Evolutionary conservation across 2,888 invertebrate species (phyloP).

Genomic region (Tuberolachnus salignus): DNA sequence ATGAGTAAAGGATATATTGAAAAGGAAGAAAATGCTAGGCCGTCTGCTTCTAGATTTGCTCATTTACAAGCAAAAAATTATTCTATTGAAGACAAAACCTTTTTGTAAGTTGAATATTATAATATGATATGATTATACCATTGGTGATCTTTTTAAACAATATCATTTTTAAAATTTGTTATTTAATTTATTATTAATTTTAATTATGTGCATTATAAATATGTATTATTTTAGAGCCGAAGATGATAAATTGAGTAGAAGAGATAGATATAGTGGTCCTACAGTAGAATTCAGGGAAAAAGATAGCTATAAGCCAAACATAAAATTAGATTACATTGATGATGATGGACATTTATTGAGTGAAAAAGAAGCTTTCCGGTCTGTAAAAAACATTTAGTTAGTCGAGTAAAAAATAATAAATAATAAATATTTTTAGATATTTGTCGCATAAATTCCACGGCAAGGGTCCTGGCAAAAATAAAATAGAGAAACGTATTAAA

Average conservation of each 20-base stretch:
- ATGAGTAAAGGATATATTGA: conserved; percentile 93
- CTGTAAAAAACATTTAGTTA: conserved; percentile 56
- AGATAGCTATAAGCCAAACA: conserved; percentile 86
- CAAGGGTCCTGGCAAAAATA: conserved; percentile 98
- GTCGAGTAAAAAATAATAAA: neutral
- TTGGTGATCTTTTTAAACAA: neutral
- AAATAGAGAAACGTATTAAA: conserved; percentile 92
- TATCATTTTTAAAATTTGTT: conserved; percentile 2
- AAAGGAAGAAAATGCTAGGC: conserved; percentile 76
- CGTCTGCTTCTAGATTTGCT: conserved; percentile 74
- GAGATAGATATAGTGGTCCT: conserved; percentile 81
- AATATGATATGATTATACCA: conserved; percentile 22
- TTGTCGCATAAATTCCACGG: conserved; percentile 99
- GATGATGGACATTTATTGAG: conserved; percentile 91
- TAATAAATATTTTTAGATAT: conserved; percentile 68
- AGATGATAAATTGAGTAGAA: conserved; percentile 76
- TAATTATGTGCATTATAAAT: neutral
- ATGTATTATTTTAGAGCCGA: conserved; percentile 66
- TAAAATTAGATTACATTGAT: conserved; percentile 96
- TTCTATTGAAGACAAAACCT: conserved; percentile 78
- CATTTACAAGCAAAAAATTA: conserved; percentile 81
- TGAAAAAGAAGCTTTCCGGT: conserved; percentile 91
- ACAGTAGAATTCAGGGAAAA: conserved; percentile 92
- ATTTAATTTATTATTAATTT: neutral
- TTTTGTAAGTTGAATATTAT: conserved; percentile 65